Base-by-base conservation (phyloP, 2,113 vertebrate genomes). In the Aptenodytes forsteri region DNA sequence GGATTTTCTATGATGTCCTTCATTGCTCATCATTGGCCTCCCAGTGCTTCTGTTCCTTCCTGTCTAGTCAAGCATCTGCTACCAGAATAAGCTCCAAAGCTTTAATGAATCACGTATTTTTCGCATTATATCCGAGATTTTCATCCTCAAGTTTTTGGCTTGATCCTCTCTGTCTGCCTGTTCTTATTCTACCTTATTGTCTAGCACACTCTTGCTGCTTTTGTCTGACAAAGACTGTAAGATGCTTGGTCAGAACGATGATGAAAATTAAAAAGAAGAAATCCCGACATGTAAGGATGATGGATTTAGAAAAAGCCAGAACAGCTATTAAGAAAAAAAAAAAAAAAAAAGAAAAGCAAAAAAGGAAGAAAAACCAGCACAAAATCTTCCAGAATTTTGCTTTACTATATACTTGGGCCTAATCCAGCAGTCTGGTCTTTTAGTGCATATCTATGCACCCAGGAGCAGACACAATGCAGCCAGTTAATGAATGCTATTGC, bases 311-410 rank as follows among this genome's bases (percentile, higher is more conserved):
- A 49, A 71, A 85, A 87, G 2, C 15, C 2, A 46, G 42, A 95
- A 42, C 1, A 83, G 3, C 3, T 52, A 61, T n/a, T 38, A 59
- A 44, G 14, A 17, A 54, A 6, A 32, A 3, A 11, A 15, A 4
- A n/a, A n/a, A n/a, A 13, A 16, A 10, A 30, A 5, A 30, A 19
- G 16, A 11, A 6, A 13, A 14, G 42, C 42, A 42, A 42, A 2
- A 4, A 55, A 16, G 5, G 14, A 4, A 4, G 0, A 23, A 34
- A 9, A 47, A 9, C 0, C n/a, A 80, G 16, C 5, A 54, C 12
- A 46, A 44, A 77, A 26, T 61, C 15, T 42, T 72, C 23, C 22
- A 58, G 17, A 23, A 56, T 72, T 92, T 80, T 83, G 9, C 10
- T 64, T 78, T 81, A 49, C 71, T 72, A 10, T 64, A 61, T 54